Conservation (phyloP, 1,140 invertebrate species). For the Ceratosolen fusciceps region DNA sequence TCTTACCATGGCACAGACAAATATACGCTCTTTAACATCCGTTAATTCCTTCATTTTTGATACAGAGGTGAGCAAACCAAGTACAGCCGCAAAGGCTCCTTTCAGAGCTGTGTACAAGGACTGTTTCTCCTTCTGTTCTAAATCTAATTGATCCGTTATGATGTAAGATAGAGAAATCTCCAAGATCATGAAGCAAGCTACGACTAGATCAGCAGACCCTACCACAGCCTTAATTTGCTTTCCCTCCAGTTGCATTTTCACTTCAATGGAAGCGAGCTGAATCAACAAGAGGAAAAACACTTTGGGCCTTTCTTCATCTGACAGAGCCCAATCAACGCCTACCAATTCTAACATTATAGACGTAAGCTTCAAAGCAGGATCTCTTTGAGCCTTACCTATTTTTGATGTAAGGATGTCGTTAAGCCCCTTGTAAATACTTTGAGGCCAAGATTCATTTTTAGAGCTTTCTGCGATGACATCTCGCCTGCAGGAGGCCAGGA, state of each 20-base stretch:
- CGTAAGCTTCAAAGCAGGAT: slow-evolving; percentile 87
- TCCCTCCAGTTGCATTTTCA: slow-evolving; percentile 92
- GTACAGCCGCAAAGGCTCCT: slow-evolving; percentile 87
- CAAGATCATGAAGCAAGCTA: slow-evolving; percentile 86
- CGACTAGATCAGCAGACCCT: slow-evolving; percentile 82
- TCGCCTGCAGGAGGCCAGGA: slow-evolving; percentile 81
- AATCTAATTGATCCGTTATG: slow-evolving; percentile 83
- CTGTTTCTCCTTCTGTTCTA: slow-evolving; percentile 92
- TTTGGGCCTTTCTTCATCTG: slow-evolving; percentile 83
- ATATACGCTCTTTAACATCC: slow-evolving; percentile 79
- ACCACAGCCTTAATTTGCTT: slow-evolving; percentile 85
- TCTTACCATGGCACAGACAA: slow-evolving; percentile 86
- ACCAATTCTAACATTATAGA: slow-evolving; percentile 84
- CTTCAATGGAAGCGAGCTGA: slow-evolving; percentile 90
- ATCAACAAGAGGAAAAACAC: slow-evolving; percentile 87
- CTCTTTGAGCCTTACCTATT: slow-evolving; percentile 88
- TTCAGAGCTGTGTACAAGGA: slow-evolving; percentile 91
- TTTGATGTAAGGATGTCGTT: slow-evolving; percentile 88
- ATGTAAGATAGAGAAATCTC: slow-evolving; percentile 87
- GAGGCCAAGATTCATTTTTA: slow-evolving; percentile 82
- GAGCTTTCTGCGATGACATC: slow-evolving; percentile 75
- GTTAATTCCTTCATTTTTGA: slow-evolving; percentile 80
- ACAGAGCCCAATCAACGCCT: slow-evolving; percentile 87
- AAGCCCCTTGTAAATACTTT: slow-evolving; percentile 83
- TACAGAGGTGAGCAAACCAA: slow-evolving; percentile 81